These are phyloP conservation scores for Tholera decimalis DNA, from an alignment of 2,888 invertebrate species.

Conservation along the genomic window DNA sequence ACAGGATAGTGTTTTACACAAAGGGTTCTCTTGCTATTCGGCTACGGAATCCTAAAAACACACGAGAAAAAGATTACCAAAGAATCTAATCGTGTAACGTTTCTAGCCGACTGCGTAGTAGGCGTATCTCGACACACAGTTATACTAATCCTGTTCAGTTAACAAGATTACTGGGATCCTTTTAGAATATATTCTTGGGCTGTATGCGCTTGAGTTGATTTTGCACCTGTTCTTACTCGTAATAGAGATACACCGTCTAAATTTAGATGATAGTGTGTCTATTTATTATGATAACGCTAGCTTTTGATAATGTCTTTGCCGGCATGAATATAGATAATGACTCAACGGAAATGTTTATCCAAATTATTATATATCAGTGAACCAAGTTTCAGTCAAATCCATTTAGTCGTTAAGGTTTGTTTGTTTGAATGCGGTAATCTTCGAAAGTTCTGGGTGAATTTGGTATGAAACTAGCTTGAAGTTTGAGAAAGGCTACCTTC, in stretches of 20 bases:
- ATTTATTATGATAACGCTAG: not conserved
- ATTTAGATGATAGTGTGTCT: slow-evolving; percentile 1
- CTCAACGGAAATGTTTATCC: too few species aligned
- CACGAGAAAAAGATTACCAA: slow-evolving; percentile 20
- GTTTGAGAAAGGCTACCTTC: too few species aligned
- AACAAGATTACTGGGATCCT: slow-evolving; percentile 50
- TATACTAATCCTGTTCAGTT: slow-evolving; percentile 45
- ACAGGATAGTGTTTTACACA: too few species aligned
- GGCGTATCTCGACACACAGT: slow-evolving; percentile 18
- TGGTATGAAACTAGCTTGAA: too few species aligned
- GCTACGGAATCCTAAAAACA: too few species aligned
- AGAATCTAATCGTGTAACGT: slow-evolving; percentile 28
- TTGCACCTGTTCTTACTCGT: slow-evolving; percentile 36
- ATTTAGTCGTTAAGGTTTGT: too few species aligned
- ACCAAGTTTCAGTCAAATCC: too few species aligned
- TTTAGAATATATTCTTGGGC: slow-evolving; percentile 35
- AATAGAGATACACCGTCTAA: not conserved
- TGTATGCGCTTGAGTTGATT: slow-evolving; percentile 43
- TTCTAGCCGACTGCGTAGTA: slow-evolving; percentile 36
- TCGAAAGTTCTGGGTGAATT: too few species aligned
- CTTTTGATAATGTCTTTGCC: not conserved
- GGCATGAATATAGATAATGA: too few species aligned
- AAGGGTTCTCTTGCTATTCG: too few species aligned
- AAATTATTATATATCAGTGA: too few species aligned
- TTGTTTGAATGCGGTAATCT: too few species aligned